Evolutionary conservation across 2,113 vertebrate genomes (phyloP).

Genomic region (Ailuropoda melanoleuca): DNA sequence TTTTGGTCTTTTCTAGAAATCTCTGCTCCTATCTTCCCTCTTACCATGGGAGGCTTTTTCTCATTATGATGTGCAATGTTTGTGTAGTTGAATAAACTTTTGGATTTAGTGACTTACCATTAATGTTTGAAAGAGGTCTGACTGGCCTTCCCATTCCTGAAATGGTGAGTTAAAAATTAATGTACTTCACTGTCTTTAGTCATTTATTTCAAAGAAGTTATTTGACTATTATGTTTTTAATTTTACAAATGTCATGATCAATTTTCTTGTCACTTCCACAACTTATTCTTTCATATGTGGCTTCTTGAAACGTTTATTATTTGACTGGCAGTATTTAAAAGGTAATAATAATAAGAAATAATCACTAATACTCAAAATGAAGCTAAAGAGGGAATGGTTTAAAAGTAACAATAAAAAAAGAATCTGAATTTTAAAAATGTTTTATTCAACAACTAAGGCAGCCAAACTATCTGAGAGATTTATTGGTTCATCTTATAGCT

Average conservation of each 20-base stretch:
- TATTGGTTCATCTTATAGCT: constrained; percentile 59
- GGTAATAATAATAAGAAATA: neutral
- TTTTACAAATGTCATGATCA: neutral
- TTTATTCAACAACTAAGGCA: constrained; percentile 42
- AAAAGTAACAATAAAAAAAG: constrained; percentile 41
- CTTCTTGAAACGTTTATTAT: neutral
- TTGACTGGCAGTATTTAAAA: constrained; percentile 20
- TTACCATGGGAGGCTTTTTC: neutral
- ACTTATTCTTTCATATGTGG: neutral
- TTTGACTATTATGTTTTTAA: constrained; percentile 19
- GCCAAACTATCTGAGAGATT: constrained; percentile 47
- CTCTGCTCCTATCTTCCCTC: neutral
- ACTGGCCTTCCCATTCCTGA: neutral
- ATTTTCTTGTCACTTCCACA: neutral
- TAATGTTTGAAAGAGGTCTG: neutral
- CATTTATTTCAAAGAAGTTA: constrained; percentile 20
- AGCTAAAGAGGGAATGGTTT: neutral
- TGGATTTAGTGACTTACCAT: neutral
- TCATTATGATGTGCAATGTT: neutral
- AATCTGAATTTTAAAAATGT: constrained; percentile 24
- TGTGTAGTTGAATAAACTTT: neutral
- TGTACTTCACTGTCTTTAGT: neutral
- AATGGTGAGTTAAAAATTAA: neutral
- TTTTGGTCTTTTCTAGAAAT: neutral
- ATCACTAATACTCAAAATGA: neutral